These are phyloP conservation scores for Syrista parreyssii DNA, from an alignment of 2,888 invertebrate species.

Conservation along the genomic window DNA sequence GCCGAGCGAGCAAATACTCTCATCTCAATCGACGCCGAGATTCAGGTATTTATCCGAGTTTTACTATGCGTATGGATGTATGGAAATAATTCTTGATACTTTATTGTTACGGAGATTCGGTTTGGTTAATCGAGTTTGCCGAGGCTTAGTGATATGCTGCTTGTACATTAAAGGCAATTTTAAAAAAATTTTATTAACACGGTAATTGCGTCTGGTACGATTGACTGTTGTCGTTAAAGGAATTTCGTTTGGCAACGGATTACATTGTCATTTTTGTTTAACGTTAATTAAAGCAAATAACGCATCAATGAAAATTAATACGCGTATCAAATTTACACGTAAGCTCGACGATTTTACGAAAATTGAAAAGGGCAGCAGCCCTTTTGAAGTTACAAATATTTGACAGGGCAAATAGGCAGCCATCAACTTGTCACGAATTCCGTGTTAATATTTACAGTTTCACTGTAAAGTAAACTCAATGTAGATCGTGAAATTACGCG, in stretches of 20 bases:
- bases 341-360: not conserved
- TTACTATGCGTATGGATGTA: not conserved
- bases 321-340: not conserved
- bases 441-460: not conserved
- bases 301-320: too few relatives aligned
- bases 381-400: not conserved
- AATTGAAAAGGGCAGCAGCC: not conserved
- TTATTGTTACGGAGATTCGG: not conserved
- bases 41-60: not conserved
- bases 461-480: not conserved
- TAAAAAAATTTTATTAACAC: not conserved
- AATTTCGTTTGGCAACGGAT: too few relatives aligned
- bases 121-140: not conserved
- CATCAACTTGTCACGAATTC: not conserved
- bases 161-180: not conserved
- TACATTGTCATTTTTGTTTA: too few relatives aligned
- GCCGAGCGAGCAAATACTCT: constrained; percentile 37
- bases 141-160: not conserved
- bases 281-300: too few relatives aligned
- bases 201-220: too few relatives aligned
- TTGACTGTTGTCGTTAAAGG: too few relatives aligned
- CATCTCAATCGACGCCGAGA: constrained; percentile 31
- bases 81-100: not conserved
- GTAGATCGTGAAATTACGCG: not conserved
- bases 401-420: not conserved